Percentiles rank a stretch among this genome's conserved stretches.
These are phyloP conservation scores for Megaleporinus macrocephalus DNA, from an alignment of 2,113 vertebrate species.

Conservation along the genomic window DNA sequence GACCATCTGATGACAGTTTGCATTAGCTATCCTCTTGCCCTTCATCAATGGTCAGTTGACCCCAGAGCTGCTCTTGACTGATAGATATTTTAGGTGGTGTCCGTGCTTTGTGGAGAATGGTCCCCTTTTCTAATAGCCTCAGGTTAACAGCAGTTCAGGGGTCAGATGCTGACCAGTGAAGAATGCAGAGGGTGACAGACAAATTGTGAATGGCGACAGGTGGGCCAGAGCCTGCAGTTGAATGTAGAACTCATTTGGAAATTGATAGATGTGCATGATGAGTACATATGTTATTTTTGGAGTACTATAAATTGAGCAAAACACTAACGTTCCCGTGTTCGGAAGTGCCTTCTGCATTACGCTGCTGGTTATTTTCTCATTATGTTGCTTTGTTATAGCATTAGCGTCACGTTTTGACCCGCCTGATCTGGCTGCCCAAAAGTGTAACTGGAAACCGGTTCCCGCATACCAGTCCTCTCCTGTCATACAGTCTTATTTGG, in stretches of 20 bases:
- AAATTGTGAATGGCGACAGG: too few relatives aligned
- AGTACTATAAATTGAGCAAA: not conserved
- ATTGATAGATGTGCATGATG: not conserved
- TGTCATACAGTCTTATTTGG: slow-evolving; percentile 25
- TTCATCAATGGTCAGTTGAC: too few relatives aligned
- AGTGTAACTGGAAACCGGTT: not conserved
- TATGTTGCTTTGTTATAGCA: not conserved
- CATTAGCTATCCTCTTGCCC: too few relatives aligned
- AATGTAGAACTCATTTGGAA: too few relatives aligned
- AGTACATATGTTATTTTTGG: not conserved
- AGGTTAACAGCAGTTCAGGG: too few relatives aligned
- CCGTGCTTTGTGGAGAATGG: not conserved
- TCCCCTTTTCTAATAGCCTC: too few relatives aligned
- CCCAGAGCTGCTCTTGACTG: too few relatives aligned
- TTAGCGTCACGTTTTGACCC: not conserved
- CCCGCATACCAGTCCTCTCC: slow-evolving; percentile 9
- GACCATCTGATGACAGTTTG: too few relatives aligned
- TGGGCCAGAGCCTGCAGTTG: too few relatives aligned
- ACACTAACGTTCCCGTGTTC: not conserved
- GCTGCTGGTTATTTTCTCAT: not conserved
- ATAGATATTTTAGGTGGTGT: not conserved
- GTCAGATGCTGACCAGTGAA: too few relatives aligned
- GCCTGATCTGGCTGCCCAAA: not conserved
- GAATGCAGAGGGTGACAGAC: too few relatives aligned
- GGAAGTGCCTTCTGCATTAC: not conserved